Conservation (phyloP, 2,797 vertebrate species). For the Hapalemur alaotrensis region DNA sequence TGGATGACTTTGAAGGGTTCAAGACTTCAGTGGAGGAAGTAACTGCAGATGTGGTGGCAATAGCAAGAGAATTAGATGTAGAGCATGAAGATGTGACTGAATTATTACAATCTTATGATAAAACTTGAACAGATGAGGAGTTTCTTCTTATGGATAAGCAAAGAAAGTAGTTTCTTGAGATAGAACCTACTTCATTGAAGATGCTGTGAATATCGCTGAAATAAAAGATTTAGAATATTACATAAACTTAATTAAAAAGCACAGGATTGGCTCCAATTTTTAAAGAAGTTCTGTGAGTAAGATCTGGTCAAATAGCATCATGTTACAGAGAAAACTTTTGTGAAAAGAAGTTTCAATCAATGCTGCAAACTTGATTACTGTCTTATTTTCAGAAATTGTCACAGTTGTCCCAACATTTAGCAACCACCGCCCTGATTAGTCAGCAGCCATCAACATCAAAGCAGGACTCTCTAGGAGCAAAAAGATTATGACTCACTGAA, state of each 20-base stretch:
- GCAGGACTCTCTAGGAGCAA: background rate
- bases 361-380: background rate
- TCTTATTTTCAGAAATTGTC: background rate
- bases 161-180: background rate
- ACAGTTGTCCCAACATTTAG: background rate
- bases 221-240: no score
- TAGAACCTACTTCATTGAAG: background rate
- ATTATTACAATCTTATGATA: background rate
- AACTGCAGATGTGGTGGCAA: background rate
- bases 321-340: background rate
- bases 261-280: background rate
- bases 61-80: background rate
- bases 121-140: background rate
- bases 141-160: background rate
- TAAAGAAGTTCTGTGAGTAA: background rate
- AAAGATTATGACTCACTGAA: background rate
- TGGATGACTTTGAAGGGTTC: background rate
- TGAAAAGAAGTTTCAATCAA: background rate
- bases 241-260: background rate
- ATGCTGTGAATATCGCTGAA: background rate
- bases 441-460: background rate
- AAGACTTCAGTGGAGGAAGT: background rate
- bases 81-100: background rate
- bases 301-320: background rate
- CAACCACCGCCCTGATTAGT: background rate